A percentile compares a stretch with the other conserved stretches of the same genome.
These are phyloP conservation scores for Stomorhina lunata DNA, from an alignment of 2,888 invertebrate species.

Conservation along the genomic window DNA sequence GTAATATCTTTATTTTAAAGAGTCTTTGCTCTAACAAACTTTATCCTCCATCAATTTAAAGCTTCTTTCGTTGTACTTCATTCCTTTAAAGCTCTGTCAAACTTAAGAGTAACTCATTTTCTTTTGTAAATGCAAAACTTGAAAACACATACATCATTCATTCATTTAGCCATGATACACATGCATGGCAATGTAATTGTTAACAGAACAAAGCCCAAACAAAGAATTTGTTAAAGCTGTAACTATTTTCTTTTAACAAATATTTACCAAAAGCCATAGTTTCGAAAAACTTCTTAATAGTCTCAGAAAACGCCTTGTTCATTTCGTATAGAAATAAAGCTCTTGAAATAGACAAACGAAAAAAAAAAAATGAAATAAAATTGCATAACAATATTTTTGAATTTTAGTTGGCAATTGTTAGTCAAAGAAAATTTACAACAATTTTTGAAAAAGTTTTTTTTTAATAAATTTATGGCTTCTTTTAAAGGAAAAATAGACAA, in stretches of 20 bases:
- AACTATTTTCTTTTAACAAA: constrained; percentile 35
- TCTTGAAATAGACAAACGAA: background rate
- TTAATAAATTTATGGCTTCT: constrained; percentile 68
- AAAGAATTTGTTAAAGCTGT: constrained; percentile 56
- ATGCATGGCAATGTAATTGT: constrained; percentile 16
- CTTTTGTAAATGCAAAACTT: constrained; percentile 42
- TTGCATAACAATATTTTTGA: constrained; percentile 30
- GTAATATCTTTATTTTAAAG: too few relatives aligned
- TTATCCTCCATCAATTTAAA: too few relatives aligned
- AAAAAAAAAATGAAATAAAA: background rate
- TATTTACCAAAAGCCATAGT: constrained; percentile 64
- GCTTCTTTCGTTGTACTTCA: too few relatives aligned
- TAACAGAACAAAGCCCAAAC: constrained; percentile 19
- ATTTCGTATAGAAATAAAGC: too few relatives aligned
- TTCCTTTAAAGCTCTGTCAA: background rate
- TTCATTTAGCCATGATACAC: constrained; percentile 5
- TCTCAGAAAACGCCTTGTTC: constrained; percentile 65
- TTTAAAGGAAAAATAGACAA: constrained; percentile 51
- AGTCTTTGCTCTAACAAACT: too few relatives aligned
- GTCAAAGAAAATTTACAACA: constrained; percentile 20
- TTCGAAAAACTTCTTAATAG: constrained; percentile 60
- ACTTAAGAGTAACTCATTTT: background rate
- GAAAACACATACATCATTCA: constrained; percentile 27
- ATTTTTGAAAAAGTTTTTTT: constrained; percentile 64
- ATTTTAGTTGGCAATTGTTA: constrained; percentile 38